Evolutionary conservation across 2,888 invertebrate genomes (phyloP).

Genomic region (Nephrotoma guestfalica): DNA sequence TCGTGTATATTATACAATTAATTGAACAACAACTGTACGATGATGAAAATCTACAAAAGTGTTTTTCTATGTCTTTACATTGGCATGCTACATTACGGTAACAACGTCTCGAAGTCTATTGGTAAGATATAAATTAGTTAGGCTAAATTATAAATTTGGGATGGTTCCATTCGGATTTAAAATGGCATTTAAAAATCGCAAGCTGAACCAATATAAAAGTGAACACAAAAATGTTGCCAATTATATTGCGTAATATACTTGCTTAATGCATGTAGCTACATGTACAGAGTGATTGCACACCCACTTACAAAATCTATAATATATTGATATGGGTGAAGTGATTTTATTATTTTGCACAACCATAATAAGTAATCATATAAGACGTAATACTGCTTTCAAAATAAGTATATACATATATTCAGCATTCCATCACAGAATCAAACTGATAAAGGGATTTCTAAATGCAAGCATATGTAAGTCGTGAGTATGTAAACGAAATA

Average conservation of each 20-base stretch:
- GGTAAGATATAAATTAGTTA: not conserved
- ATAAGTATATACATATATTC: not conserved
- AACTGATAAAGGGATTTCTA: not conserved
- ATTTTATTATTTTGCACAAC: not conserved
- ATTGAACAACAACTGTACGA: not conserved
- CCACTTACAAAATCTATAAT: not conserved
- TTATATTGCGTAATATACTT: not conserved
- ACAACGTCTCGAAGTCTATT: no score
- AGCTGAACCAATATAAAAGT: not conserved
- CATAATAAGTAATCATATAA: not conserved
- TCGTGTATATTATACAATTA: not conserved
- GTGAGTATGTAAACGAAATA: not conserved
- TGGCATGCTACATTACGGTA: not conserved
- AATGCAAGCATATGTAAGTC: not conserved
- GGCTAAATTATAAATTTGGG: not conserved
- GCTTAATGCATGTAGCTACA: not conserved
- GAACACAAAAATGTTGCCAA: not conserved
- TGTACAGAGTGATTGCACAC: not conserved
- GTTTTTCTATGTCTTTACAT: not conserved
- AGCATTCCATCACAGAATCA: not conserved
- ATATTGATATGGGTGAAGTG: not conserved
- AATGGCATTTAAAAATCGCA: not conserved
- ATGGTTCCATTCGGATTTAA: not conserved
- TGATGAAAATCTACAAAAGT: not conserved
- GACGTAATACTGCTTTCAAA: not conserved